Base-by-base conservation (phyloP, 2,797 vertebrate species). In the Pygocentrus nattereri region DNA sequence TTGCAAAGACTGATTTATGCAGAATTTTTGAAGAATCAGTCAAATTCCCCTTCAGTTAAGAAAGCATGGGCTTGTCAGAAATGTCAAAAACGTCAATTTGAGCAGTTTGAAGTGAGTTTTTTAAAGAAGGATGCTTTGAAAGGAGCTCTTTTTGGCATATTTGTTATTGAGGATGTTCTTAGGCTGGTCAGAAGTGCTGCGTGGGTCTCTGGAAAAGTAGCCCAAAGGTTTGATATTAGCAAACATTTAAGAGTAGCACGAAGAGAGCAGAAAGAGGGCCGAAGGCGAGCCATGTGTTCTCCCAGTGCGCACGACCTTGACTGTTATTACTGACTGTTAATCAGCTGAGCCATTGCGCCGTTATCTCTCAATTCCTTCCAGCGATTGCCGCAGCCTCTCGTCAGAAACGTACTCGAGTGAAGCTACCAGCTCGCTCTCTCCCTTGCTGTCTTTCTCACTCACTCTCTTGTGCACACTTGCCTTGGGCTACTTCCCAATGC, bases 311-410 rank as follows among this genome's bases (percentile, higher is more conserved):
- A 62, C 23, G 62, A 83, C 81, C 81, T 83, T 83, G 70, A 74
- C 52, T 41, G 61, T 68, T 74, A 78, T 78, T 83, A 68, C 70
- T 74, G 70, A 73, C 76, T 78, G 76, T 72, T 74, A 83, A 78
- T 83, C 70, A 83, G 56, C 34, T 19, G 56, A 82, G 74, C 61
- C 69, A 68, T 79, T 52, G 64, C 52, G 56, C n/a, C 8, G 11
- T 78, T 83, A 83, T 83, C 61, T 82, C 61, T 78, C 74, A 59
- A 74, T 74, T 79, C 76, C 70, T 83, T 49, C 41, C 15, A 79
- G 81, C 80, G 47, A 64, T 69, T 65, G 54, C 59, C 21, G 15
- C n/a, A 25, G 52, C 54, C 70, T 78, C 65, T 76, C 62, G 13
- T 64, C 18, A 8, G 74, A 82, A 61, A 34, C 38, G n/a, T 44